Conservation (phyloP, 2,113 vertebrate species). For the Sphyrna mokarran region DNA sequence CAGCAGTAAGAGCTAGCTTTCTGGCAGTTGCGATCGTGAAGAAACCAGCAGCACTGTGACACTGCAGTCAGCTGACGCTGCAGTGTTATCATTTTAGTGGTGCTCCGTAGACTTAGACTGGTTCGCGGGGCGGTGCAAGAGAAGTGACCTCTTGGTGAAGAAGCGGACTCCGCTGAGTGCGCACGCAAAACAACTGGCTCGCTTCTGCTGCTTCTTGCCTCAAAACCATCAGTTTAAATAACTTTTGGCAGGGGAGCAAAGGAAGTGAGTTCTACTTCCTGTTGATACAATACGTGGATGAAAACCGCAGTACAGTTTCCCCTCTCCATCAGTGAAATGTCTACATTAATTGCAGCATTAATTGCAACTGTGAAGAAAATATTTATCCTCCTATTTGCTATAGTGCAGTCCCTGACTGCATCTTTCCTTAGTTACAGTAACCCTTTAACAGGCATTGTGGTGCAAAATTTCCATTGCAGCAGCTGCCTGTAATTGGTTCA, state of each 20-base stretch:
- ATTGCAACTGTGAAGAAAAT: background rate
- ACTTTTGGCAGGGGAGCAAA: constrained; percentile 28
- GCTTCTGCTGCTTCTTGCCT: background rate
- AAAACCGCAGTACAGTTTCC: background rate
- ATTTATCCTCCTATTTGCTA: background rate
- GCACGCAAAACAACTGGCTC: background rate
- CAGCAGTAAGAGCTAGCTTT: constrained; percentile 55
- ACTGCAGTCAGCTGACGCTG: constrained; percentile 78
- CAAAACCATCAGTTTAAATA: background rate
- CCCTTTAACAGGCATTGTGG: constrained; percentile 4
- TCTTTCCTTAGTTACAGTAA: constrained; percentile 15
- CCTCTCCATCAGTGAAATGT: background rate
- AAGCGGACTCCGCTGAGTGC: background rate
- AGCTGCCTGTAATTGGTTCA: constrained; percentile 19
- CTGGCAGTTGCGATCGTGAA: constrained; percentile 63
- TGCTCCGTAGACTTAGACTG: constrained; percentile 56
- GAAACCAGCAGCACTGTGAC: constrained; percentile 70
- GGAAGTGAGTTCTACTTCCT: constrained; percentile 14
- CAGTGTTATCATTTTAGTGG: constrained; percentile 59
- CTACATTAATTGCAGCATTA: background rate
- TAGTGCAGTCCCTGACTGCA: constrained; percentile 20
- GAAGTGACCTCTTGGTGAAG: constrained; percentile 51
- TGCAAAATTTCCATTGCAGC: background rate
- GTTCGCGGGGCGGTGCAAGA: constrained; percentile 57
- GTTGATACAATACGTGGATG: background rate